Conservation (phyloP, 2,888 invertebrate genomes). For the Thalpophila matura region DNA sequence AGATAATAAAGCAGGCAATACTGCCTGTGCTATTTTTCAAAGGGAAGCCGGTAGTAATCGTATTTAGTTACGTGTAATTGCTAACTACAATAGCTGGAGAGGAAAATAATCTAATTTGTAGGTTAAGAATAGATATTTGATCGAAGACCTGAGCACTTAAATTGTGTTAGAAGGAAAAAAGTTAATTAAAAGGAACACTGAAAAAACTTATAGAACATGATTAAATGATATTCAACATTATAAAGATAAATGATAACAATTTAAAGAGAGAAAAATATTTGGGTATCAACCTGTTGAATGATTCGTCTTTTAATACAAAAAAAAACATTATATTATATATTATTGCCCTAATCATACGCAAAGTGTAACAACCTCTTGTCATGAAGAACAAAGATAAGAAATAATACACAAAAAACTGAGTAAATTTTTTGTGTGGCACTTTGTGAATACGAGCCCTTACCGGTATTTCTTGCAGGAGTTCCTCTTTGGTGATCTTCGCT, state of each 20-base stretch:
- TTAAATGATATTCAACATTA: neutral
- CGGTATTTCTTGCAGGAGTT: constrained; percentile 95
- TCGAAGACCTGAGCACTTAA: neutral
- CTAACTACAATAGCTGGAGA: neutral
- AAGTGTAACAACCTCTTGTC: constrained; percentile 57
- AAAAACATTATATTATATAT: neutral
- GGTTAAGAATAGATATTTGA: neutral
- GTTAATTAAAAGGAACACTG: neutral
- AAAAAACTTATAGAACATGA: neutral
- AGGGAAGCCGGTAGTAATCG: too few relatives aligned
- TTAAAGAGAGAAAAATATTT: neutral
- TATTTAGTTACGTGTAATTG: neutral
- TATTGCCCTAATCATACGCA: constrained; percentile 12
- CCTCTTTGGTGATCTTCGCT: constrained; percentile 94
- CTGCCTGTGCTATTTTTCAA: too few relatives aligned
- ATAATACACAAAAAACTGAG: neutral
- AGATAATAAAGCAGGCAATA: too few relatives aligned
- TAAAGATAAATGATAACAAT: neutral
- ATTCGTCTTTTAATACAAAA: neutral
- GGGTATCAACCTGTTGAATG: neutral
- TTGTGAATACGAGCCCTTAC: constrained; percentile 37
- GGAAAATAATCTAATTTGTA: constrained; percentile 10
- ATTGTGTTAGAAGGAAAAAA: neutral
- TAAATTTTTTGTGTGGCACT: neutral
- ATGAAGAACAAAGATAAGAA: constrained; percentile 44